These are phyloP conservation scores for Podargus strigoides DNA, from an alignment of 2,797 vertebrate genomes.

Conservation along the genomic window DNA sequence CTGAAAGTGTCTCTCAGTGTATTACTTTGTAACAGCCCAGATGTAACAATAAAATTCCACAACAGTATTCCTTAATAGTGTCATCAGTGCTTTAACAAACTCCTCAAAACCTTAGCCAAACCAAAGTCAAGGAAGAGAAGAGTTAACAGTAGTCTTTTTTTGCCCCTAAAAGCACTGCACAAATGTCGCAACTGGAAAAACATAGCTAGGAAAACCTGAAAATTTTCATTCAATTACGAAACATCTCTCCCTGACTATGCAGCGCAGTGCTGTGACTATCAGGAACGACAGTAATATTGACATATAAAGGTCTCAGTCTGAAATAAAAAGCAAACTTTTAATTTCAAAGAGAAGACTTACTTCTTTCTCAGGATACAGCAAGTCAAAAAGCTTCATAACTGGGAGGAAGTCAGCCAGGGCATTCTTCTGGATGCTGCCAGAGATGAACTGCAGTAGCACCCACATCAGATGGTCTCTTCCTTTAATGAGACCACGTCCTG, in stretches of 20 bases:
- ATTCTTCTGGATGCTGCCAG: constrained; percentile 99
- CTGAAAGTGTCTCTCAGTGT: not conserved
- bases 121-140: not conserved
- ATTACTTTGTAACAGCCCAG: not conserved
- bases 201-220: not conserved
- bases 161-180: not conserved
- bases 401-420: constrained; percentile 95
- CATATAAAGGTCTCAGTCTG: not conserved
- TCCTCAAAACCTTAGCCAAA: not conserved
- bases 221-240: not conserved
- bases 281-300: fast-evolving
- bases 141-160: not conserved
- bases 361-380: constrained; percentile 97
- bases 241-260: not conserved
- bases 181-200: not conserved
- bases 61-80: not conserved
- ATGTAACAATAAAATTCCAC: not conserved
- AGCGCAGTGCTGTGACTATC: not conserved
- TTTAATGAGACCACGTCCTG: constrained; percentile 95
- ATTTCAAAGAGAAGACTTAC: constrained; percentile 69
- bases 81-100: not conserved
- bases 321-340: not conserved
- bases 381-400: constrained; percentile 99
- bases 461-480: constrained; percentile 98
- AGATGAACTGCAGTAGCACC: constrained; percentile 98